Conservation (phyloP, 2,113 vertebrate genomes). For the Cebidichthys violaceus region DNA sequence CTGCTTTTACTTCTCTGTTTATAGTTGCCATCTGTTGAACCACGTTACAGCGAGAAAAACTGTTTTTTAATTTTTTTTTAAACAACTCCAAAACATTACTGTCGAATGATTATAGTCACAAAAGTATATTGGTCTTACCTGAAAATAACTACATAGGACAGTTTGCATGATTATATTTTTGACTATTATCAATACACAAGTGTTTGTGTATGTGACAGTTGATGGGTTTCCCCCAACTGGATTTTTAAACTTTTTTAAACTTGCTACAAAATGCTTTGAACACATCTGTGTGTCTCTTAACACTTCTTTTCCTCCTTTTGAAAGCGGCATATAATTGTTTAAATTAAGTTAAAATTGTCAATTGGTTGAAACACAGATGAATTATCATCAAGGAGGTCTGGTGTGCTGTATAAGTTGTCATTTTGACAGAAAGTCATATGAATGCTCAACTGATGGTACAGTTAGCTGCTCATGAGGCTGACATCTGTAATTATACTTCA, state of each 20-base stretch:
- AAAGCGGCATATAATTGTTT: not conserved
- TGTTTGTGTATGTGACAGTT: not conserved
- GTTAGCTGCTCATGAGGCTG: not conserved
- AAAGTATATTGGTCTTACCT: slow-evolving; percentile 9
- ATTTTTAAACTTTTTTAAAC: slow-evolving; percentile 8
- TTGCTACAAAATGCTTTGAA: not conserved
- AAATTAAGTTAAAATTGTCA: not conserved
- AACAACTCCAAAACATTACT: not conserved
- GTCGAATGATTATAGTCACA: slow-evolving; percentile 22
- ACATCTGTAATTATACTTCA: slow-evolving; percentile 34
- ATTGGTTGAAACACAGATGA: not conserved
- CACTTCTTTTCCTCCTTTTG: not conserved
- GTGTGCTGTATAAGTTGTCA: not conserved
- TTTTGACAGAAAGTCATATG: not conserved
- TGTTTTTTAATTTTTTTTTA: not conserved
- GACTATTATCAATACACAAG: not conserved
- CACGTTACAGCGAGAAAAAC: not conserved
- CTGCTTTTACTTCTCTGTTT: not conserved
- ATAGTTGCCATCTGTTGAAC: not conserved
- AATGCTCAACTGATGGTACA: slow-evolving; percentile 37
- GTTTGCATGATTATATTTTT: not conserved
- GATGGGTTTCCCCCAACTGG: not conserved
- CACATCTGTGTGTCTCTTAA: not conserved
- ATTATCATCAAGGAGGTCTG: not conserved
- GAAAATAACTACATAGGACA: not conserved